These are phyloP conservation scores for Trichogramma evanescens DNA, from an alignment of 2,888 invertebrate species.

Conservation along the genomic window DNA sequence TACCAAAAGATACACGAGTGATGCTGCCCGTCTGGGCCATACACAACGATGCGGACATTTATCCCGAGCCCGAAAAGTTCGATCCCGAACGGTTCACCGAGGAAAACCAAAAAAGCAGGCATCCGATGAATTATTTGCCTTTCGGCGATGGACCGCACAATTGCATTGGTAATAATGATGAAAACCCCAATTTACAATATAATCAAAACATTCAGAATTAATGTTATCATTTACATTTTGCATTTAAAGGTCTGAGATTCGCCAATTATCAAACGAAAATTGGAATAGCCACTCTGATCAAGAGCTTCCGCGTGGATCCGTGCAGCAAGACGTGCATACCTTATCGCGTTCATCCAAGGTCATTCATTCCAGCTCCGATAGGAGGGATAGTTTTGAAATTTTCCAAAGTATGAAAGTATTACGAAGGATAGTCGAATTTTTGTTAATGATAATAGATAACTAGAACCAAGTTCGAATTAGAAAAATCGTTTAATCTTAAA, in stretches of 20 bases:
- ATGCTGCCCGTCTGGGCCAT: slow-evolving; percentile 24
- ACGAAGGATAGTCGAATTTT: not conserved
- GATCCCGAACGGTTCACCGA: slow-evolving; percentile 31
- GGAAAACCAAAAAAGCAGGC: slow-evolving; percentile 23
- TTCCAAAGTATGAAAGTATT: slow-evolving; percentile 8
- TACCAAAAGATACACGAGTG: slow-evolving; percentile 20
- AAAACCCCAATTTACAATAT: too few relatives aligned
- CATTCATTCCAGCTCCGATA: slow-evolving; percentile 27
- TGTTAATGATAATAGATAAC: not conserved
- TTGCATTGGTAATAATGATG: slow-evolving; percentile 34
- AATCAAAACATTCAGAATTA: not conserved
- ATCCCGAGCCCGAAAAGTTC: slow-evolving; percentile 27
- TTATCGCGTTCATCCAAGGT: slow-evolving; percentile 22
- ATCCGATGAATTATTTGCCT: slow-evolving; percentile 28
- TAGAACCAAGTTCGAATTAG: not conserved
- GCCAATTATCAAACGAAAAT: slow-evolving; percentile 36
- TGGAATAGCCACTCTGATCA: slow-evolving; percentile 33
- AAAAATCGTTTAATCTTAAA: not conserved
- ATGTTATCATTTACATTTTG: not conserved
- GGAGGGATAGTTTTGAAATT: slow-evolving; percentile 33
- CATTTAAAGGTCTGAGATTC: slow-evolving; percentile 25
- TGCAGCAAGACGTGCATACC: slow-evolving; percentile 29
- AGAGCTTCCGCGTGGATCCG: slow-evolving; percentile 32
- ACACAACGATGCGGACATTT: slow-evolving; percentile 25
- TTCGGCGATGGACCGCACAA: slow-evolving; percentile 41